Evolutionary conservation across 2,888 invertebrate species (phyloP), one percentile per base, ranked within the genome.

Genomic region (Phrixothrix hirtus): DNA sequence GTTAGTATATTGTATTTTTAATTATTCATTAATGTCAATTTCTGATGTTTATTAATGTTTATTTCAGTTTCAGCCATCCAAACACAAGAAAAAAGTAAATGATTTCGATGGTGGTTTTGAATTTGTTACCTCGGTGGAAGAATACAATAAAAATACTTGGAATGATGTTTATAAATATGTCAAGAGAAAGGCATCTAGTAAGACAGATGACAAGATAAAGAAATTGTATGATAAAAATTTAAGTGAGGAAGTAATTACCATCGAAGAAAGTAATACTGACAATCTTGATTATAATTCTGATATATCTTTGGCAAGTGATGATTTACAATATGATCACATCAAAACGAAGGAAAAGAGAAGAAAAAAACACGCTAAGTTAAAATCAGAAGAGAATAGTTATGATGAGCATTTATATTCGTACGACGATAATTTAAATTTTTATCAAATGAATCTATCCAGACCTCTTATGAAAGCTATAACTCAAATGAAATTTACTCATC

Each of bases 381-480:
- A n/a, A n/a, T n/a, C n/a, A n/a, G n/a, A n/a, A n/a, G n/a, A n/a
- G n/a, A n/a, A n/a, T n/a, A n/a, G n/a, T n/a, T 75, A 60, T 82
- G 85, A 68, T 89, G 90, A 64, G 88, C 89, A 60, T 83, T 85
- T 7, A 21, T 83, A 86, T 2, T 1, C 79, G 78, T 79, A 80
- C 16, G 85, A 88, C 55, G 84, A 85, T 41, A 79, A 84, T 52
- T 76, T 81, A 1, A 84, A 83, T 1, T 93, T 93, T 73, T 91
- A 94, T 72, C 92, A 95, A 79, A 95, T 99, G 95, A 96, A 97
- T 76, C 78, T 98, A 14, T 97, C 97, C 0, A 80, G 97, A 51
- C 97, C 97, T 0, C 76, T 99, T 17, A 80, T 98, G 69, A 95
- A 96, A 73, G 92, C 97, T 0, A 88, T 98, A 30, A 86, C 88